Base-by-base conservation (phyloP, 2,113 vertebrate genomes). In the Campylomormyrus tamandua region DNA sequence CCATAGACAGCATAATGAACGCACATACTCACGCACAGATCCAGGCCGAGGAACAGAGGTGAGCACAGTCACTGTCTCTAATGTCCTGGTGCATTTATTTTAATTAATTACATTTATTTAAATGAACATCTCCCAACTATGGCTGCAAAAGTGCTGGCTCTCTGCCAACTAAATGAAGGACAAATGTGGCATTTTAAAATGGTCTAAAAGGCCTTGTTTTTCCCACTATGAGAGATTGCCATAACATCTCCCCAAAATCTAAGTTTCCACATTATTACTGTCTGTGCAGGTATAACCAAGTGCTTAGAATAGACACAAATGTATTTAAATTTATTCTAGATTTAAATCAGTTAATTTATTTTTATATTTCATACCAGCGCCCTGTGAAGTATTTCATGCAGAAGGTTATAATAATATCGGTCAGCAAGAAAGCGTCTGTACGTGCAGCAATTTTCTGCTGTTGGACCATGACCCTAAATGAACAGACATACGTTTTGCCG, bases 261-360 rank as follows among this genome's bases (percentile, higher is more conserved):
- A 19, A 77, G 74, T 80, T 42, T 80, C 35, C 74, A 80, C 74
- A 80, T 80, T 80, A 80, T 21, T 42, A 35, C 35, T 80, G 74
- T 17, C 74, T 39, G 74, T 80, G 31, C 35, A 80, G 15, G 74
- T 80, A 42, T 17, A 80, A 19, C 74, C 31, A 80, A 42, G 74
- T 42, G 31, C 74, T 80, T 80, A 42, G 74, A 80, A 80, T 17
- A 80, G 74, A 80, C 74, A 42, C 31, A 80, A 80, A 80, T 80
- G 74, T 80, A 80, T 80, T 80, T 42, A 80, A 80, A 80, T 80
- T 35, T 80, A 80, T 80, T 35, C 74, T 42, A 80, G 74, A 80
- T 80, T 39, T 39, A 80, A 80, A 80, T 80, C 74, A 80, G 74
- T 80, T 42, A 19, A 80, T 80, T 80, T 80, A 80, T 80, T 80